A percentile compares a stretch with the other conserved stretches of the same genome.
Evolutionary conservation across 2,113 vertebrate species (phyloP).

Genomic region (Caranx melampygus): DNA sequence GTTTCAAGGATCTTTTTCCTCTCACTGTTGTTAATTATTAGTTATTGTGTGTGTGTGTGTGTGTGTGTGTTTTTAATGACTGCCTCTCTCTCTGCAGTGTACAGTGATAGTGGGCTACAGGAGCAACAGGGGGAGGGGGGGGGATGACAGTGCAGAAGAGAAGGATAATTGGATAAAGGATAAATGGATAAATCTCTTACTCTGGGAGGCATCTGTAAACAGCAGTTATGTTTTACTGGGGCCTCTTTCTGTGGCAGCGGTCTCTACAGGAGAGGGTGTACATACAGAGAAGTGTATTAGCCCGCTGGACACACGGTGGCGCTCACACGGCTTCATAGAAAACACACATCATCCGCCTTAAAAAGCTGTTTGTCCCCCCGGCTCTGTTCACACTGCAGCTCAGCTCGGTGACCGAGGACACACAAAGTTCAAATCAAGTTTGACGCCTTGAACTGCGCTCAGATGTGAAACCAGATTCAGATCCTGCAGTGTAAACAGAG

Average conservation of each 20-base stretch:
- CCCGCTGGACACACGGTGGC: constrained; percentile 57
- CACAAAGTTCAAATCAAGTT: not conserved
- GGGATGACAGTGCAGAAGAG: constrained; percentile 77
- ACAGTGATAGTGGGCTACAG: constrained; percentile 35
- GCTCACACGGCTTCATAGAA: constrained; percentile 50
- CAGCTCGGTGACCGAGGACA: not conserved
- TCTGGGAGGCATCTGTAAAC: constrained; percentile 85
- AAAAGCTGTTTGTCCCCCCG: not conserved
- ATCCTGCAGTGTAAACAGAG: constrained; percentile 34
- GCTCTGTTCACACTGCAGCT: not conserved
- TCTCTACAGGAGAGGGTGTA: constrained; percentile 84
- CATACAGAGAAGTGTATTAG: constrained; percentile 85
- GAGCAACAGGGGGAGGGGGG: constrained; percentile 44
- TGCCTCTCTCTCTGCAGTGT: constrained; percentile 1
- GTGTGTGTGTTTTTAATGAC: not conserved
- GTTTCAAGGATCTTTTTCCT: not conserved
- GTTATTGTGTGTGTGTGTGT: not conserved
- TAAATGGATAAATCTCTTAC: constrained; percentile 82
- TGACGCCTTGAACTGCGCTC: no score
- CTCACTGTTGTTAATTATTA: no score
- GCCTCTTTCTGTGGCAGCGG: constrained; percentile 83
- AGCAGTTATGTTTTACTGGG: constrained; percentile 85
- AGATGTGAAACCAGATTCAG: not conserved
- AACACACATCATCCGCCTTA: constrained; percentile 34
- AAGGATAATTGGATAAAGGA: constrained; percentile 82